Conservation (phyloP, 2,888 invertebrate genomes). For the Platycheirus rosarum region DNA sequence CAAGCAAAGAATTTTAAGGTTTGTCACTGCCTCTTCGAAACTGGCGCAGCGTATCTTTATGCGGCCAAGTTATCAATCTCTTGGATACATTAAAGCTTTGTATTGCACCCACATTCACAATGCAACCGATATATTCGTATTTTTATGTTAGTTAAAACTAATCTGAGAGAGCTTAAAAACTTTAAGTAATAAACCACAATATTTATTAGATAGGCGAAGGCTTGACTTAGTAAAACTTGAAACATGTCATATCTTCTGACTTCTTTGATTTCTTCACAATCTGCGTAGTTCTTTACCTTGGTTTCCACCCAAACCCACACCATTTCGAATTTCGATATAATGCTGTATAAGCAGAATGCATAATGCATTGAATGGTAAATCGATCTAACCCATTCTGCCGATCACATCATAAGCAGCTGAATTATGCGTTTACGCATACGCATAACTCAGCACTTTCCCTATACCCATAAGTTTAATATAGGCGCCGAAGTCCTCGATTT, state of each 20-base stretch:
- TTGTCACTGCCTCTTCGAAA: no score
- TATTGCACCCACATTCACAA: conserved; percentile 32
- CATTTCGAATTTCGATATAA: no score
- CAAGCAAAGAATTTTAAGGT: no score
- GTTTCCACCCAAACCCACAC: conserved; percentile 4
- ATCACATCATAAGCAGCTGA: not conserved
- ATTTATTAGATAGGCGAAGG: conserved; percentile 3
- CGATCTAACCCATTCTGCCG: conserved; percentile 19
- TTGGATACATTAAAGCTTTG: conserved; percentile 1
- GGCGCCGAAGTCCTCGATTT: conserved; percentile 65
- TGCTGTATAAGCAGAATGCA: not conserved
- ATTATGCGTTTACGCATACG: not conserved
- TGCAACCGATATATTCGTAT: not conserved
- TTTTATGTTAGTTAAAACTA: not conserved
- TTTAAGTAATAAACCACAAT: not conserved
- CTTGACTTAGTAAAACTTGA: not conserved
- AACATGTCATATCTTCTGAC: conserved; percentile 1
- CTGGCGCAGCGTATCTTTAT: no score
- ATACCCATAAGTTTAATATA: conserved; percentile 30
- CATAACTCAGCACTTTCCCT: conserved; percentile 65
- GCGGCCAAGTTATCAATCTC: not conserved
- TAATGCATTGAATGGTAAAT: conserved; percentile 9
- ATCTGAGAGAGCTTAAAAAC: conserved; percentile 7
- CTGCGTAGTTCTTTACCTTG: conserved; percentile 6
- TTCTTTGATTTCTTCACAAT: conserved; percentile 25